Conservation (phyloP, 2,113 vertebrate genomes). For the Chloroceryle aenea region DNA sequence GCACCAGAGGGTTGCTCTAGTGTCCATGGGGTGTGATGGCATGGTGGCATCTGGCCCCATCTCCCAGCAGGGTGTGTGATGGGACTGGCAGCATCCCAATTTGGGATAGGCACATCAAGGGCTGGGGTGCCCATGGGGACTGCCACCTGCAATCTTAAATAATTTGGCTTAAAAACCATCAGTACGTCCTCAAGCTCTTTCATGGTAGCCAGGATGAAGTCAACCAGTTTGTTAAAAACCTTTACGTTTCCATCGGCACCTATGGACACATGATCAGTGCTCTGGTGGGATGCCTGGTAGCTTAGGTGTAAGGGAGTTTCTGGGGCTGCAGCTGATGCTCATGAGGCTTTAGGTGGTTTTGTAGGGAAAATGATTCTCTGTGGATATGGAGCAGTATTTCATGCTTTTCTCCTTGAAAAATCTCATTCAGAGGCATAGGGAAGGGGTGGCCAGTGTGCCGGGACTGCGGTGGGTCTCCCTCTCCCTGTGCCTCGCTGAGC, state of each 20-base stretch:
- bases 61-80: background rate
- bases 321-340: rapidly evolving
- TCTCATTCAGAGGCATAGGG: background rate
- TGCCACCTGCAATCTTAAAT: background rate
- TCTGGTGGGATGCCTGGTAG: rapidly evolving
- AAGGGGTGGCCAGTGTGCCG: rapidly evolving
- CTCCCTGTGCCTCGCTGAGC: background rate
- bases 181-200: background rate
- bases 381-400: background rate
- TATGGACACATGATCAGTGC: rapidly evolving
- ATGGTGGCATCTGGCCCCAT: background rate
- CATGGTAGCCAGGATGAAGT: background rate
- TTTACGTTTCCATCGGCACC: rapidly evolving
- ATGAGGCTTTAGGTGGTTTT: background rate
- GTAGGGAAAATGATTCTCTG: background rate
- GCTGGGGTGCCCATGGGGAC: background rate
- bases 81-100: background rate
- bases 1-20: background rate
- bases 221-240: background rate
- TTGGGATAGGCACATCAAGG: rapidly evolving
- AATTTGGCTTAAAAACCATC: background rate
- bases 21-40: background rate
- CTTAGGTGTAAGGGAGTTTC: rapidly evolving
- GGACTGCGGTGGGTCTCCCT: rapidly evolving
- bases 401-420: background rate